Evolutionary conservation across 1,140 invertebrate species (phyloP).

Genomic region (Lordiphosa clarofinis): DNA sequence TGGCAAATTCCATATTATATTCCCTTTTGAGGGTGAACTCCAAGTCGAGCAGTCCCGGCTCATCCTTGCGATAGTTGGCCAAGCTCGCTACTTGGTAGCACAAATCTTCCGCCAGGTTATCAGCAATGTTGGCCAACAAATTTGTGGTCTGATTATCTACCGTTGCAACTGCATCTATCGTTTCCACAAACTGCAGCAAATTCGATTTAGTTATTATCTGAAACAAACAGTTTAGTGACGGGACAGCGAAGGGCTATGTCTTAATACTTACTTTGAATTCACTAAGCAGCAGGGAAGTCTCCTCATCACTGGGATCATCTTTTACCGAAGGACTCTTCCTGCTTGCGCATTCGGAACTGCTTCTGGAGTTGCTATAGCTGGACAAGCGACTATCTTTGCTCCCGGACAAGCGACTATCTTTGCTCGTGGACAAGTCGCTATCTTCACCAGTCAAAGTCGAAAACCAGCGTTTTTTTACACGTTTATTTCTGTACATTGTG

Average conservation of each 20-base stretch:
- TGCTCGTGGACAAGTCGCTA: conserved; percentile 32
- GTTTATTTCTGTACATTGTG: not conserved
- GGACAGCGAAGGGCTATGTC: too few species aligned
- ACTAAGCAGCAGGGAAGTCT: conserved; percentile 2
- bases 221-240: too few species aligned
- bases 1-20: conserved; percentile 49
- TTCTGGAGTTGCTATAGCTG: conserved; percentile 26
- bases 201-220: conserved; percentile 34
- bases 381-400: conserved; percentile 11
- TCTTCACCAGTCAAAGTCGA: conserved; percentile 6
- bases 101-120: conserved; percentile 35
- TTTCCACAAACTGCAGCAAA: conserved; percentile 29
- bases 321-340: not conserved
- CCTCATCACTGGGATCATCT: conserved; percentile 8
- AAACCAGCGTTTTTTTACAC: too few species aligned
- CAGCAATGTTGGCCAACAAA: conserved; percentile 31
- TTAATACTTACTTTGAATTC: conserved; percentile 28
- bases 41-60: conserved; percentile 23
- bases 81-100: conserved; percentile 25
- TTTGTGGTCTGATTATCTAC: conserved; percentile 46
- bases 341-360: conserved; percentile 13
- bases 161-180: conserved; percentile 2
- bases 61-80: conserved; percentile 22
- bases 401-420: conserved; percentile 23
- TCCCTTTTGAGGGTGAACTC: conserved; percentile 43